A percentile compares a stretch with the other conserved stretches of the same genome.
Conservation (phyloP, 2,888 invertebrate species). For the Toxonevra muliebris region DNA sequence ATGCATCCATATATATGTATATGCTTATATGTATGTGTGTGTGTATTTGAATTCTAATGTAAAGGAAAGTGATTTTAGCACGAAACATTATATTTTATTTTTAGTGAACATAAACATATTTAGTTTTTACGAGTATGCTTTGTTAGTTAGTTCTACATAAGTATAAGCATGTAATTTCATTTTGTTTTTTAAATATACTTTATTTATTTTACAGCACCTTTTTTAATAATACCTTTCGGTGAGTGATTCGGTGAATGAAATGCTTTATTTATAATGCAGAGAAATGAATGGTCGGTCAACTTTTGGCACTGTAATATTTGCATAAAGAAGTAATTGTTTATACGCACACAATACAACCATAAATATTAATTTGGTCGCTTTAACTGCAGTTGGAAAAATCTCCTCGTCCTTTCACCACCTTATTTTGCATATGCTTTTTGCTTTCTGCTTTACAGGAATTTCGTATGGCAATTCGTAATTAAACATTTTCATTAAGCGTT, state of each 20-base stretch:
- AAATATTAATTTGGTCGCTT: conserved; percentile 36
- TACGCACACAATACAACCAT: conserved; percentile 43
- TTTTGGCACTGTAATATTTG: conserved; percentile 10
- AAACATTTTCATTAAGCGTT: conserved; percentile 23
- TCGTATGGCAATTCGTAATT: conserved; percentile 16
- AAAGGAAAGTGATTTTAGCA: no score
- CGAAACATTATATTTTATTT: no score
- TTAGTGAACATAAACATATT: no score
- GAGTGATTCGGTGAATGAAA: no score
- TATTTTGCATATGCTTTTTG: conserved; percentile 22
- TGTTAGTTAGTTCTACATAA: no score
- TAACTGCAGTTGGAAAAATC: conserved; percentile 15
- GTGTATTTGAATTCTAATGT: no score
- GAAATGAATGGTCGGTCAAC: no score
- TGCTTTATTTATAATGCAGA: no score
- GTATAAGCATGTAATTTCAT: neutral
- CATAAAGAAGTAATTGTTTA: conserved; percentile 40
- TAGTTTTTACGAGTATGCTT: no score
- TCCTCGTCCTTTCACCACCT: conserved; percentile 20
- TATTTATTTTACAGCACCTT: neutral
- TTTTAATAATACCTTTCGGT: neutral
- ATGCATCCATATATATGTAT: neutral
- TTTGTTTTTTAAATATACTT: neutral
- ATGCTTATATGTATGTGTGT: neutral
- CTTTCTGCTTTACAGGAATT: conserved; percentile 10